Percentiles rank a stretch among this genome's conserved stretches.
These are phyloP conservation scores for Forbesichthys papilliferus DNA, from an alignment of 2,113 vertebrate genomes.

Conservation along the genomic window DNA sequence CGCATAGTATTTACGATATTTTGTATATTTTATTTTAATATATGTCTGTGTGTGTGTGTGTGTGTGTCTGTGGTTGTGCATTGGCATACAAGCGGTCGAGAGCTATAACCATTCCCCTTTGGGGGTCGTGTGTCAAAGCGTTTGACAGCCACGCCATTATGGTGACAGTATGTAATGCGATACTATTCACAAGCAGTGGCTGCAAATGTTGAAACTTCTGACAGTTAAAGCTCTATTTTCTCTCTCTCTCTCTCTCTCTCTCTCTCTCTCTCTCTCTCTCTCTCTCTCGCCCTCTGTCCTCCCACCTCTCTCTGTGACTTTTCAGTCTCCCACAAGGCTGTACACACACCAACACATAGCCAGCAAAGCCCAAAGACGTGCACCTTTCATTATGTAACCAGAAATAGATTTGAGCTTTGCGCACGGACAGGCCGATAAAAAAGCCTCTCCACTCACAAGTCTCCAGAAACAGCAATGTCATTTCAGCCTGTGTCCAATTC, in stretches of 20 bases:
- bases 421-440: constrained; percentile 36
- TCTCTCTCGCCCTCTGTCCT: constrained; percentile 4
- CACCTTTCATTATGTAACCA: constrained; percentile 65
- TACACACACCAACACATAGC: constrained; percentile 36
- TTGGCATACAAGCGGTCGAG: too few species aligned
- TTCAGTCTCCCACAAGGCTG: constrained; percentile 17
- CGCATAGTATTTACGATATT: too few species aligned
- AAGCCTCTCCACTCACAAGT: constrained; percentile 51
- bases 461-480: constrained; percentile 55
- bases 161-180: too few species aligned
- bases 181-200: background rate
- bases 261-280: constrained; percentile 9
- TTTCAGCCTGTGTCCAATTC: constrained; percentile 51
- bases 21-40: too few species aligned
- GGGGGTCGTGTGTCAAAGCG: too few species aligned
- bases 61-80: too few species aligned
- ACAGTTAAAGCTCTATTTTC: background rate
- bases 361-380: constrained; percentile 35
- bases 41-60: too few species aligned
- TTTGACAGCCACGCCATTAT: too few species aligned
- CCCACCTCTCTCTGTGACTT: constrained; percentile 3
- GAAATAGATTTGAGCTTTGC: constrained; percentile 65
- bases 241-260: background rate
- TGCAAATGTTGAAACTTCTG: background rate
- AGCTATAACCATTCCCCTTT: too few species aligned